Percentiles rank a stretch among this genome's conserved stretches.
These are phyloP conservation scores for Andrena bicolor DNA, from an alignment of 2,888 invertebrate genomes.

Conservation along the genomic window DNA sequence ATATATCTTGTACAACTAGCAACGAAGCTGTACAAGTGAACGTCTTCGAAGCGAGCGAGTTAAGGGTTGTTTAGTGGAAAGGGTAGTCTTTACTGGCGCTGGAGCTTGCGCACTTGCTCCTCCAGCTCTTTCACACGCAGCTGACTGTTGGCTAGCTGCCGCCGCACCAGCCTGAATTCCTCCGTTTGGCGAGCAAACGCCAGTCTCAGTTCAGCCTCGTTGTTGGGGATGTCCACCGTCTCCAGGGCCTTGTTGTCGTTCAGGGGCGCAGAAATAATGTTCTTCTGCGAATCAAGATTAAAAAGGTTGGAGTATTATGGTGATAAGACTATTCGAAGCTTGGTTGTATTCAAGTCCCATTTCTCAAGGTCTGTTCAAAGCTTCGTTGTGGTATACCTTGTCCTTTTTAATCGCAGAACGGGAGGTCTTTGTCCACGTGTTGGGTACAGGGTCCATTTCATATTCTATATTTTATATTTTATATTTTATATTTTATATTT, in stretches of 20 bases:
- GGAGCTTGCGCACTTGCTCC: slow-evolving; percentile 89
- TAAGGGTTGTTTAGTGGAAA: not conserved
- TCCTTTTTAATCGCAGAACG: no score
- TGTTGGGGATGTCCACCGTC: slow-evolving; percentile 81
- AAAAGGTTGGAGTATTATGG: not conserved
- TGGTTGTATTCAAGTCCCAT: no score
- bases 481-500: no score
- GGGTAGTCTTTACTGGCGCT: slow-evolving; percentile 78
- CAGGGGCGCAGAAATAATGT: slow-evolving; percentile 75
- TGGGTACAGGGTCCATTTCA: no score
- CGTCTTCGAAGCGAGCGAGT: slow-evolving; percentile 33
- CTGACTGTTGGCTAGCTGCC: slow-evolving; percentile 92
- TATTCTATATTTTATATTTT: no score
- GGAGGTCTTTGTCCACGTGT: no score
- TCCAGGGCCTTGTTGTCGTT: slow-evolving; percentile 81
- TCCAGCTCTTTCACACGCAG: slow-evolving; percentile 93
- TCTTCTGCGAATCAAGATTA: slow-evolving; percentile 73
- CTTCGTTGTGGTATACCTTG: no score
- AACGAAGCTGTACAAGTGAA: slow-evolving; percentile 51
- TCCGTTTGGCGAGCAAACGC: slow-evolving; percentile 92
- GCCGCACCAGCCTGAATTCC: slow-evolving; percentile 91
- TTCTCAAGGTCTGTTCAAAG: no score
- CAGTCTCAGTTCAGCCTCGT: slow-evolving; percentile 88
- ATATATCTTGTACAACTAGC: slow-evolving; percentile 52
- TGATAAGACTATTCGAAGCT: no score